Evolutionary conservation across 2,888 invertebrate species (phyloP).

Genomic region (Drosophila borborema): DNA sequence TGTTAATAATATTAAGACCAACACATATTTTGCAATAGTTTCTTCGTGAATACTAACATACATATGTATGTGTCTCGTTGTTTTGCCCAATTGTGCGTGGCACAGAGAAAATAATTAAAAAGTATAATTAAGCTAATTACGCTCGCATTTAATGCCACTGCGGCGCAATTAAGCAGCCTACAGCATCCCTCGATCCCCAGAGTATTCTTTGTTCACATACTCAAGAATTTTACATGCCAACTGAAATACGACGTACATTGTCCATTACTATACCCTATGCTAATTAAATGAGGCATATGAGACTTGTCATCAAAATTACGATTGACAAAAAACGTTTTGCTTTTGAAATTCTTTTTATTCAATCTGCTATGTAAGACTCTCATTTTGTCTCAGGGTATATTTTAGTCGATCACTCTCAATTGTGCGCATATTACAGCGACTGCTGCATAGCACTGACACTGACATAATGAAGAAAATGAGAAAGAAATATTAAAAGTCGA

Average conservation of each 20-base stretch:
- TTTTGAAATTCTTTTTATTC: too few species aligned
- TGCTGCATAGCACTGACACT: slow-evolving; percentile 58
- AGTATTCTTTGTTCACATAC: slow-evolving; percentile 10
- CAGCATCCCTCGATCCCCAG: slow-evolving; percentile 13
- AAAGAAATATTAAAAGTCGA: slow-evolving; percentile 20
- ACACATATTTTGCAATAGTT: slow-evolving; percentile 14
- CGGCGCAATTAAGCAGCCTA: slow-evolving; percentile 56
- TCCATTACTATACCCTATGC: slow-evolving; percentile 34
- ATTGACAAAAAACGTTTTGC: too few species aligned
- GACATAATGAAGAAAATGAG: slow-evolving; percentile 50
- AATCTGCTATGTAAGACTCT: neutral
- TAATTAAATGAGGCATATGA: neutral
- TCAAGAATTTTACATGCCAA: slow-evolving; percentile 41
- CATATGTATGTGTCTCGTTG: slow-evolving; percentile 11
- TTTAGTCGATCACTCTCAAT: neutral
- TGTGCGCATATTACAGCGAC: slow-evolving; percentile 30
- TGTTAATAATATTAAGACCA: neutral
- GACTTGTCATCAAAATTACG: neutral
- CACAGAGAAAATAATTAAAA: slow-evolving; percentile 60
- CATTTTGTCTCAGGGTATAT: neutral
- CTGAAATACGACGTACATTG: slow-evolving; percentile 17
- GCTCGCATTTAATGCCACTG: slow-evolving; percentile 55
- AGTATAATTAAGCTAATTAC: slow-evolving; percentile 76
- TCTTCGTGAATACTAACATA: neutral
- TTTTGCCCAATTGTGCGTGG: slow-evolving; percentile 41